phyloP scores from a whole-genome alignment of 2,888 invertebrate genomes.

The Nycteola revayana region DNA sequence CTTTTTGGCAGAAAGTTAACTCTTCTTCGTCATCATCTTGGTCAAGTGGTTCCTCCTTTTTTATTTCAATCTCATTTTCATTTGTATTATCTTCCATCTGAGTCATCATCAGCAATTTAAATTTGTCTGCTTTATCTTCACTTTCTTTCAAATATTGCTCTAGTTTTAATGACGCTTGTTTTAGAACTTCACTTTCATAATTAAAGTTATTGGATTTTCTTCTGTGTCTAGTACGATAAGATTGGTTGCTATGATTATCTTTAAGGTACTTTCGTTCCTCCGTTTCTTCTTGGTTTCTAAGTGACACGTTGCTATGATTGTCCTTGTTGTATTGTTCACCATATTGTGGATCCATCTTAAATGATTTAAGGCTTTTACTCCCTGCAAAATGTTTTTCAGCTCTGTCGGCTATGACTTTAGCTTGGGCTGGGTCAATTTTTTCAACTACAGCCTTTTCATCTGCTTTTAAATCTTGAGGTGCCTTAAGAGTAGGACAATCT shows the following conservation, averaged over 20 bases:
- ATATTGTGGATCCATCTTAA: slow-evolving; percentile 68
- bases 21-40: slow-evolving; percentile 46
- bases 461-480: slow-evolving; percentile 74
- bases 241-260: slow-evolving; percentile 74
- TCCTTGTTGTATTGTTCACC: slow-evolving; percentile 65
- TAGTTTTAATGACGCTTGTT: slow-evolving; percentile 78
- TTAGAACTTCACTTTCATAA: slow-evolving; percentile 82
- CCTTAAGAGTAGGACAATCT: slow-evolving; percentile 75
- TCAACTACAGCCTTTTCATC: slow-evolving; percentile 75
- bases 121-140: slow-evolving; percentile 52
- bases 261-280: slow-evolving; percentile 71
- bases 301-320: slow-evolving; percentile 64
- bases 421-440: slow-evolving; percentile 64
- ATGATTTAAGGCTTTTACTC: slow-evolving; percentile 65
- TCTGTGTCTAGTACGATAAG: slow-evolving; percentile 54
- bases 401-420: slow-evolving; percentile 62
- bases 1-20: slow-evolving; percentile 76
- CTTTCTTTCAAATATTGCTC: slow-evolving; percentile 73
- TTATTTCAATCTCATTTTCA: slow-evolving; percentile 49
- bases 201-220: slow-evolving; percentile 81
- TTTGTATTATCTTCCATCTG: slow-evolving; percentile 51
- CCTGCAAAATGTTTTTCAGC: slow-evolving; percentile 62
- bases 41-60: slow-evolving; percentile 29
- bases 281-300: slow-evolving; percentile 59
- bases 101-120: slow-evolving; percentile 52